These are phyloP conservation scores for Pyralis farinalis DNA, from an alignment of 2,888 invertebrate genomes.

Conservation along the genomic window DNA sequence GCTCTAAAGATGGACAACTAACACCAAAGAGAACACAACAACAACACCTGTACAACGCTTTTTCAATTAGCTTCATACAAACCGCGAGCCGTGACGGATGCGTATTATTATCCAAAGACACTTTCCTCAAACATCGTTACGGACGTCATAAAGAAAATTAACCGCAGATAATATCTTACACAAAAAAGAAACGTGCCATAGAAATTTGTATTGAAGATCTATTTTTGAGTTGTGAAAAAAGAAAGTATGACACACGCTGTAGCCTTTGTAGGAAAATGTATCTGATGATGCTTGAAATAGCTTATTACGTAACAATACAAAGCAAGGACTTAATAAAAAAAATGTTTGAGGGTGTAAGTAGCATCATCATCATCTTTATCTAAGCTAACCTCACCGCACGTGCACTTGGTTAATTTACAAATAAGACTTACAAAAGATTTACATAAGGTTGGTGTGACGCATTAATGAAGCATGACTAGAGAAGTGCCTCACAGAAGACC, in stretches of 20 bases:
- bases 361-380: too few relatives aligned
- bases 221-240: constrained; percentile 34
- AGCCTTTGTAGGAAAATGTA: constrained; percentile 22
- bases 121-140: constrained; percentile 4
- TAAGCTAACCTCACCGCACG: too few relatives aligned
- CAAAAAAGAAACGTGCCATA: constrained; percentile 1
- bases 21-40: too few relatives aligned
- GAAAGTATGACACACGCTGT: constrained; percentile 29
- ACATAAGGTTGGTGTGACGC: too few relatives aligned
- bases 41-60: too few relatives aligned
- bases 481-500: too few relatives aligned
- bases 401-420: too few relatives aligned
- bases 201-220: constrained; percentile 17
- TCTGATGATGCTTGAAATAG: constrained; percentile 35
- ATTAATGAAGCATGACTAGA: too few relatives aligned
- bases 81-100: background rate
- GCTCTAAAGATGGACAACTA: too few relatives aligned
- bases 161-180: constrained; percentile 4
- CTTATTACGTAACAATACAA: constrained; percentile 38
- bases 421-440: too few relatives aligned
- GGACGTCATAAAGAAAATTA: constrained; percentile 3
- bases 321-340: constrained; percentile 20
- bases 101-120: background rate
- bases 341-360: too few relatives aligned
- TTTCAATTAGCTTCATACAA: too few relatives aligned